Evolutionary conservation across 2,888 invertebrate species (phyloP).

Genomic region (Bugula neritina): DNA sequence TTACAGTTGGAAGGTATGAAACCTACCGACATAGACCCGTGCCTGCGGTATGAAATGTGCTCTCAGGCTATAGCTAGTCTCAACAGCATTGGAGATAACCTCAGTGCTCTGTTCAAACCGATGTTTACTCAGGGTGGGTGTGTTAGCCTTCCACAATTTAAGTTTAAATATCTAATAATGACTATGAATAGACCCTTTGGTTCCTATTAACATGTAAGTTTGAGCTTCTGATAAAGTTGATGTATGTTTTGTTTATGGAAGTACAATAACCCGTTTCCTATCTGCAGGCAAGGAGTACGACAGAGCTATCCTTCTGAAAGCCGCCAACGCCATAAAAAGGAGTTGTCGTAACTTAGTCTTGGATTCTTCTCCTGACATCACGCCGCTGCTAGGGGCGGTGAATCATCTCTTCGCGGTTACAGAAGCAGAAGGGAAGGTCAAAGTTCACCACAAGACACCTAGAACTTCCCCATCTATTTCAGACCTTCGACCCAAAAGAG

Average conservation of each 20-base stretch:
- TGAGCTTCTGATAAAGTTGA: too few species aligned
- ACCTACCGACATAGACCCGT: not conserved
- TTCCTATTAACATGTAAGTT: too few species aligned
- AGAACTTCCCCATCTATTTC: not conserved
- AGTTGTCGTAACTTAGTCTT: not conserved
- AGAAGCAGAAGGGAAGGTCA: conserved; percentile 22
- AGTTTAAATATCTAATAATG: too few species aligned
- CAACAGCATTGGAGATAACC: conserved; percentile 8
- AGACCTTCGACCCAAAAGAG: not conserved
- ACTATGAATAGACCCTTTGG: too few species aligned
- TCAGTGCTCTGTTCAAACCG: conserved; percentile 13
- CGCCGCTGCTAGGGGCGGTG: not conserved
- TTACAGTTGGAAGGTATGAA: not conserved
- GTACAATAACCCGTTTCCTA: too few species aligned
- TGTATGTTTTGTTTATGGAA: too few species aligned
- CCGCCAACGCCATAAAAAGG: conserved; percentile 7
- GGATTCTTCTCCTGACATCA: not conserved
- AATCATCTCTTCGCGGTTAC: conserved; percentile 2
- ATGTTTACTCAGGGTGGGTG: conserved; percentile 24
- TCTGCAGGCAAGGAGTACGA: conserved; percentile 23
- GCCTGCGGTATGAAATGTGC: conserved; percentile 5
- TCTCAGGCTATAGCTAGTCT: conserved; percentile 16
- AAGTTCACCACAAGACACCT: conserved; percentile 14
- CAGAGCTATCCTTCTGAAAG: conserved; percentile 19
- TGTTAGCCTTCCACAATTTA: too few species aligned